These are phyloP conservation scores for Atta texana DNA, from an alignment of 1,140 invertebrate genomes.

Conservation along the genomic window DNA sequence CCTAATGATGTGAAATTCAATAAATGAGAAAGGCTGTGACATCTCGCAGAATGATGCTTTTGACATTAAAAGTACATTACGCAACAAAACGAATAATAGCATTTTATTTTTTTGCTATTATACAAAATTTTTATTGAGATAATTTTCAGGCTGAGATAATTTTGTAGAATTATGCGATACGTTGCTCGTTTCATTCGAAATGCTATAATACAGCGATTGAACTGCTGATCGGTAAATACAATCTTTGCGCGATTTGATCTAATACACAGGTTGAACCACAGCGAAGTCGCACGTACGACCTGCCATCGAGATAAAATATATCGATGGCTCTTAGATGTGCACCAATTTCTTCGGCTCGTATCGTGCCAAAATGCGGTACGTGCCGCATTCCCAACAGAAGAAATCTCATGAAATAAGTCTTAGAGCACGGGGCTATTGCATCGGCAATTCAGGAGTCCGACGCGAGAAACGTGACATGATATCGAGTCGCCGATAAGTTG, in stretches of 20 bases:
- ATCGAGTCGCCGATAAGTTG: conserved; percentile 61
- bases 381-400: conserved; percentile 18
- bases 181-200: neutral
- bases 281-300: conserved; percentile 22
- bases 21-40: conserved; percentile 16
- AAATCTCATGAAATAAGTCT: conserved; percentile 57
- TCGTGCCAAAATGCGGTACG: conserved; percentile 56
- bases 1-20: conserved; percentile 30
- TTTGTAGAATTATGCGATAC: neutral
- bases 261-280: neutral
- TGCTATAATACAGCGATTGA: conserved; percentile 11
- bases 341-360: conserved; percentile 45
- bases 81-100: neutral
- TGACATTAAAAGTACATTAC: conserved; percentile 9
- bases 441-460: neutral
- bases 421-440: neutral
- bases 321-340: conserved; percentile 45
- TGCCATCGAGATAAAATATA: conserved; percentile 47
- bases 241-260: conserved; percentile 53
- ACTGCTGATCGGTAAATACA: neutral
- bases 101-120: neutral
- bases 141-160: too few relatives aligned
- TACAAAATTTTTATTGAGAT: neutral
- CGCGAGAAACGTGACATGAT: conserved; percentile 39
- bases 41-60: neutral